Conservation (phyloP, 2,888 invertebrate genomes). For the Dugesia japonica region DNA sequence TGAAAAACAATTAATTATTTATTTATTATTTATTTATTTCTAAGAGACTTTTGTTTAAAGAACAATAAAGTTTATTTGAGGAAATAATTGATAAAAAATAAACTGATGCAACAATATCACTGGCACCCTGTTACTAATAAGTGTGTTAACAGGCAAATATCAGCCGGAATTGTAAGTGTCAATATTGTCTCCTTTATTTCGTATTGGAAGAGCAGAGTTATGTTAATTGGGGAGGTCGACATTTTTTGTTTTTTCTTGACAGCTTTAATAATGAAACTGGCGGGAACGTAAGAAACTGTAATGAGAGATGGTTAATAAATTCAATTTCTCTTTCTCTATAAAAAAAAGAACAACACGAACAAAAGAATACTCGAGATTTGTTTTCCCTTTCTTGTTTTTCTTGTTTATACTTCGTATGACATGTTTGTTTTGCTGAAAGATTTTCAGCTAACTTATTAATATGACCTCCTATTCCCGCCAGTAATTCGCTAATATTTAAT, state of each 20-base stretch:
- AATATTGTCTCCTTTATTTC: not conserved
- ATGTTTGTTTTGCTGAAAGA: not conserved
- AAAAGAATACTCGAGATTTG: not conserved
- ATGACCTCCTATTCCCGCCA: not conserved
- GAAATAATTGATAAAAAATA: not conserved
- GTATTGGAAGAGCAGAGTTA: not conserved
- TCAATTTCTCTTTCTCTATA: not conserved
- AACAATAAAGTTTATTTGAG: not conserved
- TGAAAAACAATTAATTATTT: not conserved
- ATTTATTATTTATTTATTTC: not conserved
- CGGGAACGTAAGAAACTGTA: not conserved
- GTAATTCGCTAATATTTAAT: not conserved
- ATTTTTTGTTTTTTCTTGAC: not conserved
- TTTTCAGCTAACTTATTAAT: not conserved
- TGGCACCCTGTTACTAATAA: not conserved
- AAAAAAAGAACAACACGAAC: not conserved
- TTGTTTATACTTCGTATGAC: not conserved
- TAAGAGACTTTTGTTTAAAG: not conserved
- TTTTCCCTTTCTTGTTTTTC: not conserved
- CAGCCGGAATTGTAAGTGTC: not conserved
- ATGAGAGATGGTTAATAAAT: not conserved
- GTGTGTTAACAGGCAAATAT: not conserved
- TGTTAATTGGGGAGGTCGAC: not conserved
- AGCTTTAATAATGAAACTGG: not conserved
- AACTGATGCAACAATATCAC: not conserved